Evolutionary conservation across 2,888 invertebrate species (phyloP), one percentile per base, ranked within the genome.

Genomic region (Adineta ricciae): DNA sequence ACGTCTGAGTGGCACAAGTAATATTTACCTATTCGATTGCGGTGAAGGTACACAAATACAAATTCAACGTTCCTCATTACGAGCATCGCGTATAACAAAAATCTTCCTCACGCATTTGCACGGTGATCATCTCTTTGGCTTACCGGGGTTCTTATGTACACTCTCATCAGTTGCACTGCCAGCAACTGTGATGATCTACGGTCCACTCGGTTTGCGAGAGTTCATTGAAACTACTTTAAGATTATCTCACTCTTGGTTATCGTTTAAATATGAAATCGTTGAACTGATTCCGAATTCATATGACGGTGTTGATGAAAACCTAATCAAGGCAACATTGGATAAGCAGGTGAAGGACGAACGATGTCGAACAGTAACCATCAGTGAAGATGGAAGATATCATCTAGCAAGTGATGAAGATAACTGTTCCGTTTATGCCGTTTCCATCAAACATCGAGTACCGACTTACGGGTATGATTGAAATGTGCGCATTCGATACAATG

Each of bases 21-120:
- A 86, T 54, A 88, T 90, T 14, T 91, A 91, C 91, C 86, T 91
- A 86, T 91, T 91, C 89, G 91, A 91, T 86, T 91, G 91, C 88
- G 91, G 91, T 50, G 91, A 91, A 88, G 91, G 91, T 24, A 89
- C 91, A 16, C 91, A 91, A 87, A 88, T 90, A 52, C 91, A 91
- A 87, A 86, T 91, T 52, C 90, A 90, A 89, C 90, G 88, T 85
- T 90, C 89, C 86, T 85, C 86, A 14, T 54, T 89, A 5, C 89
- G 88, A 86, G 87, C 89, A n/a, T 89, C 90, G 38, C 89, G 88
- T 86, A 89, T 91, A 50, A 88, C 88, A 83, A 90, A 90, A 87
- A 89, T 91, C 72, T 91, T 91, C 87, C 90, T 91, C 52, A 90
- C 91, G 36, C 91, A 91, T 89, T 88, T 91, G 24, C 91, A 91